Evolutionary conservation across 2,888 invertebrate genomes (phyloP), one percentile per base, ranked within the genome.

Genomic region (Orthosia incerta): DNA sequence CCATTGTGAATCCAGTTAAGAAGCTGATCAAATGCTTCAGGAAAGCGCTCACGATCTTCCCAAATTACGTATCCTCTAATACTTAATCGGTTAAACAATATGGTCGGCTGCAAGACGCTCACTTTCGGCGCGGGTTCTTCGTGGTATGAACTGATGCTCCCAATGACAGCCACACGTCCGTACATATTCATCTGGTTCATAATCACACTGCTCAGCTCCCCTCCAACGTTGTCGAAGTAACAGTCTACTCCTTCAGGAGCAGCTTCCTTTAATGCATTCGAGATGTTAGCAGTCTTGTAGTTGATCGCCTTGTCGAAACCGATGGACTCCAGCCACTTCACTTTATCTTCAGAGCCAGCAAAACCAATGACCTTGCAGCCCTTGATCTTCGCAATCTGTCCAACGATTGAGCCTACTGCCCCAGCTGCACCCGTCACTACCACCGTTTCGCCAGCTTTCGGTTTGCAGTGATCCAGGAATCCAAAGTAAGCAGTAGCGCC

Each of bases 141-240:
- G 70, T 94, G 94, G 77, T 95, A 95, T 0, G 91, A 69, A 61
- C 94, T 94, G 50, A 94, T 95, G 60, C 90, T 89, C 0, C 95
- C 94, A 67, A 93, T 93, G 2, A 97, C 96, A 1, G 97, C 92
- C 18, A 98, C 94, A 69, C 97, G 93, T 0, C 98, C 97, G 74
- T 59, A 86, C 0, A 46, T 62, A 75, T 97, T 97, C 97, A 97
- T 97, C 80, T 97, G 96, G 53, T 92, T 91, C 0, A 97, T 93
- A 9, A 97, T 96, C 0, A 90, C 90, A 65, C 95, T 95, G 59
- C 97, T 97, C 18, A 97, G 94, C 72, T 97, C 97, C 9, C 97
- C 97, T 26, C 97, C 97, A n/a, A 97, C 98, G 90, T 98, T 98
- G 88, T 98, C 98, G 89, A 98, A 98, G 89, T 97, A 98, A 86